phyloP scores from a whole-genome alignment of 2,113 vertebrate species.

The Martes martes region DNA sequence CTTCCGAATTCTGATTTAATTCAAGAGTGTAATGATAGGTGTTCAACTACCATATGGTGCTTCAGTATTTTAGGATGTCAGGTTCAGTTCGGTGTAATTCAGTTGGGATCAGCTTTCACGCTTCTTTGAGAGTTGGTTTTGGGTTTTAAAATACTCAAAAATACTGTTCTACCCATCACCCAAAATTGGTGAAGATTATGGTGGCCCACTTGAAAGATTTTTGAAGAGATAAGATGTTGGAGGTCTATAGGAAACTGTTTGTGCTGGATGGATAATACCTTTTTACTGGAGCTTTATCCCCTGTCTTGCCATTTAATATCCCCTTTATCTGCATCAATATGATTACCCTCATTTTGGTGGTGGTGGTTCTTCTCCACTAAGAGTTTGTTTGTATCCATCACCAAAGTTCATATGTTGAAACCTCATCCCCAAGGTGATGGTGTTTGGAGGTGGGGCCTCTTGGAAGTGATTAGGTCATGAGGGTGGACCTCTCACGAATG shows the following conservation, averaged over 20 bases:
- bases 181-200: neutral
- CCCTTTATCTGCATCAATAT: neutral
- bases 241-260: neutral
- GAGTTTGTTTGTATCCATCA: neutral
- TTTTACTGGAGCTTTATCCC: neutral
- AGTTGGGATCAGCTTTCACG: neutral
- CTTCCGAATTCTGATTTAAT: neutral
- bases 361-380: neutral
- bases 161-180: neutral
- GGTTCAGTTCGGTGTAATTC: neutral
- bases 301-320: neutral
- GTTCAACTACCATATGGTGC: neutral
- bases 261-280: neutral
- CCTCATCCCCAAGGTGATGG: neutral
- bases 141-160: neutral
- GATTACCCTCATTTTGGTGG: neutral
- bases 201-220: neutral
- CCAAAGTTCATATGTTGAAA: neutral
- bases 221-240: neutral
- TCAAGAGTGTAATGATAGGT: neutral
- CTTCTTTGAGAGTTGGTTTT: neutral
- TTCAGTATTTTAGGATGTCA: neutral
- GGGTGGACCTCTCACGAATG: neutral
- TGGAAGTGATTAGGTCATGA: neutral
- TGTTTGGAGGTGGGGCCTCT: neutral